Conservation (phyloP, 2,888 invertebrate species). For the Nemotelus nigrinus region DNA sequence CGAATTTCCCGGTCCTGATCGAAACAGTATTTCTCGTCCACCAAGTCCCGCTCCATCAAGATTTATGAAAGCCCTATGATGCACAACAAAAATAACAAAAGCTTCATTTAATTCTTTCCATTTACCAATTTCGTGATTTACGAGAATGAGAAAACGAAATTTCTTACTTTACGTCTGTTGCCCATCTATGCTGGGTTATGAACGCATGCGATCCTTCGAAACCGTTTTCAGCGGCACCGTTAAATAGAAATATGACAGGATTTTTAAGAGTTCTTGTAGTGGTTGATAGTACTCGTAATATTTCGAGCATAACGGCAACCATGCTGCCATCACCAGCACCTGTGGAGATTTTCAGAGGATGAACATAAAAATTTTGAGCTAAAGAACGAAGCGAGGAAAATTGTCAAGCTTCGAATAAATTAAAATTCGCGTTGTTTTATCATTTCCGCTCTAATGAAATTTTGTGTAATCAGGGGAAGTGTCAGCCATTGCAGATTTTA, state of each 20-base stretch:
- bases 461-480: too few relatives aligned
- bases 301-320: conserved; percentile 73
- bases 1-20: conserved; percentile 80
- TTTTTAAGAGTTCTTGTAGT: conserved; percentile 64
- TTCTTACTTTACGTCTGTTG: conserved; percentile 70
- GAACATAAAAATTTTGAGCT: neutral
- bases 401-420: too few relatives aligned
- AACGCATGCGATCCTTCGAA: conserved; percentile 77
- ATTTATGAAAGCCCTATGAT: conserved; percentile 79
- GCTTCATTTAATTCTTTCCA: neutral
- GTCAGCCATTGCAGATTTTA: too few relatives aligned
- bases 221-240: conserved; percentile 75
- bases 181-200: conserved; percentile 83
- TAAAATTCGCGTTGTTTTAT: too few relatives aligned
- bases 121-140: neutral
- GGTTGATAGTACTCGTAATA: conserved; percentile 65
- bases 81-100: neutral
- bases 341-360: conserved; percentile 42
- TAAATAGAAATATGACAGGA: conserved; percentile 73
- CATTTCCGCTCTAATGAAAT: too few relatives aligned
- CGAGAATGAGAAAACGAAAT: neutral
- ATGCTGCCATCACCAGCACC: conserved; percentile 73
- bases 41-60: conserved; percentile 93
- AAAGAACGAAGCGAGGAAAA: neutral
- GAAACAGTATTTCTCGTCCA: conserved; percentile 90